Evolutionary conservation across 2,797 vertebrate genomes (phyloP), one percentile per base, ranked within the genome.

Genomic region (Spinibarbus caldwelli): DNA sequence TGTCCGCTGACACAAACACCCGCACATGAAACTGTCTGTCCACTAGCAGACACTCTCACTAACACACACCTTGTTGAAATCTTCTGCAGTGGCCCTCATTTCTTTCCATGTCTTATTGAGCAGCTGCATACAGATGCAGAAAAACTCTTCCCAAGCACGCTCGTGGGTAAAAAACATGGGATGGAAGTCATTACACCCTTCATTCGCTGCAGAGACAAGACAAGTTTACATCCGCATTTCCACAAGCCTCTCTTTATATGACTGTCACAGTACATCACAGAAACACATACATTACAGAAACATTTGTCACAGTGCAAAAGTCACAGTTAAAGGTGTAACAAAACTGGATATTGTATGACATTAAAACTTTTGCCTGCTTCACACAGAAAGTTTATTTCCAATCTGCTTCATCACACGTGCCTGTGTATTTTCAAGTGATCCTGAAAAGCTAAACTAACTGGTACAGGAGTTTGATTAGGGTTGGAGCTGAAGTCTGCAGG

Each of bases 101-200:
- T 99, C 98, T 90, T 99, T 99, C 98, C 98, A 99, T 80, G 98
- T 99, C 94, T 98, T 99, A 93, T 99, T 99, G 45, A 99, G 92
- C 75, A 99, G 93, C 91, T 99, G 98, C 91, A 99, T 99, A 90
- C 98, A 98, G 93, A 99, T 95, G 54, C 97, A 98, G 91, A 99
- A 99, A 80, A 99, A 97, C 93, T 99, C 98, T 89, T 99, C 98
- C 89, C 98, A 99, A 0, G 98, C 97, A 2, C 96, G 97, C 89
- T 99, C 98, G 9, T 99, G 98, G 6, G 98, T 99, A 87, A 99
- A 99, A 95, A 99, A 99, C 98, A 99, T 99, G 1, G 98, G 98
- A 87, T 99, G 98, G 91, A 98, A 99, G 93, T 99, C 98, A 0
- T 99, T 98, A 86, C 98, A 97, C 38, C 97, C 98, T 89, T 99